These are phyloP conservation scores for Nebria ingens DNA, from an alignment of 1,140 invertebrate species.

Conservation along the genomic window DNA sequence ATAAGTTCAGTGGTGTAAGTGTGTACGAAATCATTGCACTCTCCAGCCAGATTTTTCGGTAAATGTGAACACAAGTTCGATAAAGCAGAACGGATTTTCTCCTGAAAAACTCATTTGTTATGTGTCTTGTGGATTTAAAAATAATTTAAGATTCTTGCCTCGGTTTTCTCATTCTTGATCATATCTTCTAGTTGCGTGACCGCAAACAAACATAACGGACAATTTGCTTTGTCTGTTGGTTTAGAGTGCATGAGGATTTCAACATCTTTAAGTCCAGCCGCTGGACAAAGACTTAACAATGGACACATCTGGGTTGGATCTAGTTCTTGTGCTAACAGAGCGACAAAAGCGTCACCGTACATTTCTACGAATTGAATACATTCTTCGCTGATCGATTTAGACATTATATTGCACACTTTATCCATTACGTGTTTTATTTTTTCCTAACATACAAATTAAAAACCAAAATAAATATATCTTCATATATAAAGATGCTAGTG, in stretches of 20 bases:
- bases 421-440: slow-evolving; percentile 53
- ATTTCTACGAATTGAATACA: slow-evolving; percentile 65
- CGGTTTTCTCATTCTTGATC: slow-evolving; percentile 57
- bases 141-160: slow-evolving; percentile 48
- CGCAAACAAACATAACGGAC: slow-evolving; percentile 73
- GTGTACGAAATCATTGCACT: slow-evolving; percentile 70
- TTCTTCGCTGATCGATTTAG: slow-evolving; percentile 46
- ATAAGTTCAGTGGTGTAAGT: slow-evolving; percentile 63
- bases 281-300: slow-evolving; percentile 36
- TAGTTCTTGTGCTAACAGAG: slow-evolving; percentile 66
- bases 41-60: slow-evolving; percentile 44
- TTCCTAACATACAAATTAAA: slow-evolving; percentile 35
- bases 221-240: slow-evolving; percentile 47
- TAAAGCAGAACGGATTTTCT: slow-evolving; percentile 56
- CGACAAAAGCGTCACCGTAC: slow-evolving; percentile 67
- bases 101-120: slow-evolving; percentile 36
- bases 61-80: slow-evolving; percentile 62
- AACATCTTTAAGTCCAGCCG: slow-evolving; percentile 34
- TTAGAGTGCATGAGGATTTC: slow-evolving; percentile 42
- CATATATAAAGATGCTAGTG: too few relatives aligned
- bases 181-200: slow-evolving; percentile 57
- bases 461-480: too few relatives aligned
- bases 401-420: slow-evolving; percentile 56
- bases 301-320: slow-evolving; percentile 60
- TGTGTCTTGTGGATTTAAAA: slow-evolving; percentile 6